Percentiles rank a stretch among this genome's conserved stretches.
These are phyloP conservation scores for Thumatha senex DNA, from an alignment of 2,888 invertebrate genomes.

Conservation along the genomic window DNA sequence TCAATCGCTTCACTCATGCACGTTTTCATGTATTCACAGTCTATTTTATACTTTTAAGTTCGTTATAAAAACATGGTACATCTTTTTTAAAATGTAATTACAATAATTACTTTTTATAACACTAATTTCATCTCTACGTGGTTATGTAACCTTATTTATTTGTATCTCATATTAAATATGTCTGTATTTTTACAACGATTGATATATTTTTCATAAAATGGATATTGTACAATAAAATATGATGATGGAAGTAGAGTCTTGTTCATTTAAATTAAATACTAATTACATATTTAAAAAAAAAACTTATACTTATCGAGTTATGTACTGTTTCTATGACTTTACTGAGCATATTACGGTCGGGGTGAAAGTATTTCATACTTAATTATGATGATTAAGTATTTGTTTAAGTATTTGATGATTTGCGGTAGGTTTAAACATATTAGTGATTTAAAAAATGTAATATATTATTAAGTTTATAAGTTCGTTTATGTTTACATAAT, in stretches of 20 bases:
- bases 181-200: constrained; percentile 4
- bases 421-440: too few relatives aligned
- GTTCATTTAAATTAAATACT: background rate
- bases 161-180: too few relatives aligned
- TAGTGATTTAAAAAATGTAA: too few relatives aligned
- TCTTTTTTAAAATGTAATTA: too few relatives aligned
- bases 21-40: too few relatives aligned
- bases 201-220: constrained; percentile 2
- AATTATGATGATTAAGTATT: too few relatives aligned
- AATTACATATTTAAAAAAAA: background rate
- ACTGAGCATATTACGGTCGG: constrained; percentile 22
- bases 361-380: constrained; percentile 10
- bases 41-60: too few relatives aligned
- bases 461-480: too few relatives aligned
- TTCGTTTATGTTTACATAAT: too few relatives aligned
- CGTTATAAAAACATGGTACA: too few relatives aligned
- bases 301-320: background rate
- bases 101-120: constrained; percentile 5
- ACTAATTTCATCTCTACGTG: constrained; percentile 7
- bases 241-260: constrained; percentile 11
- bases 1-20: too few relatives aligned
- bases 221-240: background rate
- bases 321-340: constrained; percentile 8
- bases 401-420: too few relatives aligned
- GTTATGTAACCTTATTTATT: constrained; percentile 5